Evolutionary conservation across 2,797 vertebrate genomes (phyloP).

Genomic region (Characodon lateralis): DNA sequence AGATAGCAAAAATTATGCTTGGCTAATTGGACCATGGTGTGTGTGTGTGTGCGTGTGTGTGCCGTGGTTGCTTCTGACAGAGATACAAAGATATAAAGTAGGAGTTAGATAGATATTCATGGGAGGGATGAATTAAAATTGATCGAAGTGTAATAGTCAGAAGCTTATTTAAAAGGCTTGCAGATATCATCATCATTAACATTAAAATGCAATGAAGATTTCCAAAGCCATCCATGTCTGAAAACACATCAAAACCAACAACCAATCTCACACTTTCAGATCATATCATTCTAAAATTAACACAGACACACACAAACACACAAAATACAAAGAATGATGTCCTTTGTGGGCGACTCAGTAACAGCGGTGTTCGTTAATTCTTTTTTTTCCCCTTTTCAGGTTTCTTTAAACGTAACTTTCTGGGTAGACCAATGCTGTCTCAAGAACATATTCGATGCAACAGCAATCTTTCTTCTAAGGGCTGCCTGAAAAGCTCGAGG

Average conservation of each 20-base stretch:
- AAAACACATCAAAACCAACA: conserved; percentile 53
- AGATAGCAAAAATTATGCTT: conserved; percentile 53
- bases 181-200: conserved; percentile 65
- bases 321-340: not conserved
- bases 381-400: conserved; percentile 13
- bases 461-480: not conserved
- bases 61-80: not conserved
- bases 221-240: conserved; percentile 42
- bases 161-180: conserved; percentile 57
- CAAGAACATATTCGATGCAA: not conserved
- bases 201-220: conserved; percentile 66
- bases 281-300: conserved; percentile 20
- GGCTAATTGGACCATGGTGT: conserved; percentile 64
- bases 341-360: conserved; percentile 13
- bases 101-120: conserved; percentile 35
- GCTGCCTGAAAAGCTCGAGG: conserved; percentile 1
- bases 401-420: conserved; percentile 11
- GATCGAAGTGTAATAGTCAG: conserved; percentile 65
- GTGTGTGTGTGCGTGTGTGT: conserved; percentile 22
- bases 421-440: not conserved
- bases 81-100: conserved; percentile 11
- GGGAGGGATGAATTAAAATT: conserved; percentile 61
- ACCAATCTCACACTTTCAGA: conserved; percentile 52
- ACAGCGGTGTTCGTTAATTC: conserved; percentile 23
- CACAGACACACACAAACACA: conserved; percentile 7